Base-by-base conservation (phyloP, 30 jellyfish, hydroid and myxozoan genomes). In the Aurelia sp. region DNA sequence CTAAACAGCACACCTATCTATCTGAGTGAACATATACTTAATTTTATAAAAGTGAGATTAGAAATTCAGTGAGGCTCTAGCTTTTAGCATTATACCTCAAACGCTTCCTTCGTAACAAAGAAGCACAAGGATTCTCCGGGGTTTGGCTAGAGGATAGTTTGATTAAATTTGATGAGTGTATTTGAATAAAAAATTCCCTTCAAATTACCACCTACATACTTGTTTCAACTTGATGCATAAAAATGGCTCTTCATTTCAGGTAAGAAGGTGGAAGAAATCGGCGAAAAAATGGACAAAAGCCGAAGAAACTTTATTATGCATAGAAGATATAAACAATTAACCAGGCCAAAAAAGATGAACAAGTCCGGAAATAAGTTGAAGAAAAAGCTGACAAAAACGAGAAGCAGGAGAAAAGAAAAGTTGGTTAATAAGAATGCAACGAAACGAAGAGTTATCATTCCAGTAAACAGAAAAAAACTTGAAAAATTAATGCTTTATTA, bases 371-470 rank as follows among this genome's bases (percentile, higher is more conserved):
- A 15, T 27, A 35, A 51, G 31, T 68, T 5, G 48, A 17, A 11
- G 30, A 53, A 17, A 3, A 30, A 41, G 38, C 58, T 3, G 19
- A 22, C 53, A 30, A 59, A 66, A 40, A 58, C 20, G 5, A 8
- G 63, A 60, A 60, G 44, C 24, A 58, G 21, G 20, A 58, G 53
- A 4, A 13, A 57, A 20, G 51, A 77, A 35, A 63, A 61, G 33
- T 72, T 13, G 3, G 76, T 72, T 3, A 84, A 84, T 33, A 84
- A 63, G 67, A 84, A 84, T 20, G 93, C 96, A 17, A 33, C 85
- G 68, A 88, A 88, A 71, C 68, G 91, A 52, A 67, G 91, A 59
- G 97, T 91, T 4, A 91, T 91, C 12, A 77, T 91, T 65, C 97
- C 97, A 13, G 91, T 91, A 52, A 79, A 77, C 63, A 77, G 85